Conservation (phyloP, 2,888 invertebrate genomes). For the Strigamia transsilvanica region DNA sequence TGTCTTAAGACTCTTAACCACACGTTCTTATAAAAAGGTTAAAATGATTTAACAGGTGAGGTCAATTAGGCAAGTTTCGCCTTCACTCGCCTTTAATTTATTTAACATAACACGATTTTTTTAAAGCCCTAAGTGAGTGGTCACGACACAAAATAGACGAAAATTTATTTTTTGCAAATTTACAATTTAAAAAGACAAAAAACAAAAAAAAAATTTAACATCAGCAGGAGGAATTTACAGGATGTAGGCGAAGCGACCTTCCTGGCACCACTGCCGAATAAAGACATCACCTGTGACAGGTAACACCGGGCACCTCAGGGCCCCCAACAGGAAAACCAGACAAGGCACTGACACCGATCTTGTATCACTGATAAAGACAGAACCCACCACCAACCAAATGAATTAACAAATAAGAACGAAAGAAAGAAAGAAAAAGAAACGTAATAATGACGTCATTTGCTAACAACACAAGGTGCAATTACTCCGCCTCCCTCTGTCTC, state of each 20-base stretch:
- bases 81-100: background rate
- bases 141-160: background rate
- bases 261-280: constrained; percentile 44
- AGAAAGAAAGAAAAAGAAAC: background rate
- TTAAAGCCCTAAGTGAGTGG: background rate
- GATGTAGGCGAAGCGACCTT: constrained; percentile 37
- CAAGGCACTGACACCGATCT: constrained; percentile 50
- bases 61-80: constrained; percentile 6
- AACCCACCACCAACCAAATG: background rate
- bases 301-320: constrained; percentile 50
- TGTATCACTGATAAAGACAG: constrained; percentile 33
- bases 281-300: constrained; percentile 51
- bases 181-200: background rate
- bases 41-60: constrained; percentile 7
- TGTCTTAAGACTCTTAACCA: constrained; percentile 4
- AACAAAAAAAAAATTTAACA: constrained; percentile 10
- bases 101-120: constrained; percentile 28
- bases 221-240: constrained; percentile 26
- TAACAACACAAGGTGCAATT: constrained; percentile 22
- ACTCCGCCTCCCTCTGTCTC: constrained; percentile 20
- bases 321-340: constrained; percentile 49
- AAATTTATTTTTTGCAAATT: constrained; percentile 12
- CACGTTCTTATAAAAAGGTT: constrained; percentile 14
- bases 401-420: background rate
- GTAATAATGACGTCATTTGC: constrained; percentile 44